A percentile compares a stretch with the other conserved stretches of the same genome.
These are phyloP conservation scores for Phaetusa simplex DNA, from an alignment of 2,113 vertebrate genomes.

Conservation along the genomic window DNA sequence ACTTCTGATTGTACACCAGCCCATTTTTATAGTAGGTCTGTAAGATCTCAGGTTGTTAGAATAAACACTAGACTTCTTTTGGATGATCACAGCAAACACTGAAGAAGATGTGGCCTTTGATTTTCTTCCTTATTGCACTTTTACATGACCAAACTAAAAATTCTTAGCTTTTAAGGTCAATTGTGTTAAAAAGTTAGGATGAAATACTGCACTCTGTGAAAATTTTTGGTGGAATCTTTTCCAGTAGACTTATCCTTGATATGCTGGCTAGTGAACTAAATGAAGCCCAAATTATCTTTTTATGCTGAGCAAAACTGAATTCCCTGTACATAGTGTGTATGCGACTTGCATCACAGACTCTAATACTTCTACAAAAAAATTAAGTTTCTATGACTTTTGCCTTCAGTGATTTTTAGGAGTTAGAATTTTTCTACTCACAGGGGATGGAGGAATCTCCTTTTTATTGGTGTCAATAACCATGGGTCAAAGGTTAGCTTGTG, in stretches of 20 bases:
- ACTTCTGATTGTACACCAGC: background rate
- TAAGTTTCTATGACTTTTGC: background rate
- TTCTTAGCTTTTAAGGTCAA: background rate
- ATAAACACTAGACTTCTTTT: background rate
- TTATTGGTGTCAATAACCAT: background rate
- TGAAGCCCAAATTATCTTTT: background rate
- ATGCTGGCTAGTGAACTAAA: background rate
- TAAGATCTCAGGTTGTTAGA: background rate
- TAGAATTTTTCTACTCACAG: background rate
- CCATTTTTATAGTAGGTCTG: background rate
- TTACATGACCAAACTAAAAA: background rate
- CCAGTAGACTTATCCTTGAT: background rate
- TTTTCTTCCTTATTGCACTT: background rate
- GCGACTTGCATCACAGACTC: background rate
- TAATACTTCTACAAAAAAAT: background rate
- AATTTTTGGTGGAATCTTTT: background rate
- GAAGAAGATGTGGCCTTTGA: background rate
- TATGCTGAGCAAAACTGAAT: background rate
- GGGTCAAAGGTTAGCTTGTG: background rate
- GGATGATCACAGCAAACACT: background rate
- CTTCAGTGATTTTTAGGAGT: background rate
- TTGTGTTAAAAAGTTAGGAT: background rate
- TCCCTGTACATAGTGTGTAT: background rate
- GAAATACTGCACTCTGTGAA: background rate
- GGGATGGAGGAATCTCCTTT: background rate